These are phyloP conservation scores for Drosophila virilis DNA, from an alignment of 1,140 invertebrate species.

Conservation along the genomic window DNA sequence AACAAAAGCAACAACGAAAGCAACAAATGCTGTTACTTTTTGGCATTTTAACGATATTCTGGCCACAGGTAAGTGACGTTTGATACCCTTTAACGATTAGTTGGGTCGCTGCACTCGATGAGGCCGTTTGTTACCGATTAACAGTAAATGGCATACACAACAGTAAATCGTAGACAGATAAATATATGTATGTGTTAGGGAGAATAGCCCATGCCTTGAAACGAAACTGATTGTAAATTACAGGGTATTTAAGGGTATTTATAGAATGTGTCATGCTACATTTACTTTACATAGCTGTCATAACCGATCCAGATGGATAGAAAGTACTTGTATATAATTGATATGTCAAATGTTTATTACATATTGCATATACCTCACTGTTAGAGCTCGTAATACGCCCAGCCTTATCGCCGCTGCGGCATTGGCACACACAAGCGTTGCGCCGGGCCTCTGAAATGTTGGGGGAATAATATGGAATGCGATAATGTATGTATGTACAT, in stretches of 20 bases:
- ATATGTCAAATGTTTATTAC: too few relatives aligned
- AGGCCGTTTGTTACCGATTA: not conserved
- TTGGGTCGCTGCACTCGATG: too few relatives aligned
- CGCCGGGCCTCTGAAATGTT: slow-evolving; percentile 5
- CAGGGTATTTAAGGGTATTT: too few relatives aligned
- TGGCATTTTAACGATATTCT: slow-evolving; percentile 65
- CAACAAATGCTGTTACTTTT: slow-evolving; percentile 54
- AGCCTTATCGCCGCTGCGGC: not conserved
- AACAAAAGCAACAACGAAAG: slow-evolving; percentile 25
- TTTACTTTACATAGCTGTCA: not conserved
- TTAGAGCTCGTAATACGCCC: too few relatives aligned
- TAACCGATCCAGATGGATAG: too few relatives aligned
- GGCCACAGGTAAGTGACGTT: slow-evolving; percentile 61
- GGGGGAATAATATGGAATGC: slow-evolving; percentile 5
- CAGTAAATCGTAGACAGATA: too few relatives aligned
- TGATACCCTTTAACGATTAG: not conserved
- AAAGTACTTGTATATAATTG: too few relatives aligned
- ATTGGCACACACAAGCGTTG: not conserved
- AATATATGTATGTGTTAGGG: too few relatives aligned
- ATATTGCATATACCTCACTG: too few relatives aligned
- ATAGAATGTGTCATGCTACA: too few relatives aligned
- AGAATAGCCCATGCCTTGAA: too few relatives aligned
- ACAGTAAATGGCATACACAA: not conserved
- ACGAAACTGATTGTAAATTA: not conserved
- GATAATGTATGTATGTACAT: not conserved